A percentile compares a stretch with the other conserved stretches of the same genome.
These are phyloP conservation scores for Pampus argenteus DNA, from an alignment of 2,797 vertebrate genomes.

Conservation along the genomic window DNA sequence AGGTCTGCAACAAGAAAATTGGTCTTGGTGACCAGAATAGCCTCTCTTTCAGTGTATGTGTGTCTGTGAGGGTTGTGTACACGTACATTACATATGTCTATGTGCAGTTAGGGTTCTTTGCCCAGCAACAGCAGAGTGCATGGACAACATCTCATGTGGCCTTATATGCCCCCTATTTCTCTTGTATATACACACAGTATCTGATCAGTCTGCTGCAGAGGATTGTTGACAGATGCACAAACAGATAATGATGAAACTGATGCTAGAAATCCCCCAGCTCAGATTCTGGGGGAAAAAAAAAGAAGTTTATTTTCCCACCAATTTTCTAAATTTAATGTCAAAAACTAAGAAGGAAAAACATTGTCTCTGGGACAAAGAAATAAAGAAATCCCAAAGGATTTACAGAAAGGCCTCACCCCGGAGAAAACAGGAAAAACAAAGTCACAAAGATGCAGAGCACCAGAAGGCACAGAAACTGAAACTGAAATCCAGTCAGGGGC, in stretches of 20 bases:
- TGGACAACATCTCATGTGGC: slow-evolving; percentile 30
- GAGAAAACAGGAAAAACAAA: slow-evolving; percentile 13
- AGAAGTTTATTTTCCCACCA: neutral
- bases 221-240: neutral
- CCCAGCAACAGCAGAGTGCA: slow-evolving; percentile 32
- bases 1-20: slow-evolving; percentile 39
- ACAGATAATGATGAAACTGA: slow-evolving; percentile 5
- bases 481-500: neutral
- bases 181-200: neutral
- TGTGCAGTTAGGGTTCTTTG: slow-evolving; percentile 34
- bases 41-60: slow-evolving; percentile 13
- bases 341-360: slow-evolving; percentile 8
- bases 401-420: slow-evolving; percentile 16
- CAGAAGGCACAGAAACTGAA: neutral
- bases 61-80: slow-evolving; percentile 11
- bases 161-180: slow-evolving; percentile 19
- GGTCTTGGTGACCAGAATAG: slow-evolving; percentile 38
- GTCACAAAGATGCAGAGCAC: slow-evolving; percentile 3
- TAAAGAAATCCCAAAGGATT: slow-evolving; percentile 20
- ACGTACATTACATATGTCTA: neutral
- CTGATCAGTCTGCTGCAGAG: neutral
- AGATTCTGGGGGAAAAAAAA: neutral
- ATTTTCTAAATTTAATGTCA: slow-evolving; percentile 16
- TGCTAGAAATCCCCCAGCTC: slow-evolving; percentile 9
- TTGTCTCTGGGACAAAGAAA: slow-evolving; percentile 2